A percentile compares a stretch with the other conserved stretches of the same genome.
Conservation (phyloP, 2,113 vertebrate genomes). For the Chinchilla lanigera region DNA sequence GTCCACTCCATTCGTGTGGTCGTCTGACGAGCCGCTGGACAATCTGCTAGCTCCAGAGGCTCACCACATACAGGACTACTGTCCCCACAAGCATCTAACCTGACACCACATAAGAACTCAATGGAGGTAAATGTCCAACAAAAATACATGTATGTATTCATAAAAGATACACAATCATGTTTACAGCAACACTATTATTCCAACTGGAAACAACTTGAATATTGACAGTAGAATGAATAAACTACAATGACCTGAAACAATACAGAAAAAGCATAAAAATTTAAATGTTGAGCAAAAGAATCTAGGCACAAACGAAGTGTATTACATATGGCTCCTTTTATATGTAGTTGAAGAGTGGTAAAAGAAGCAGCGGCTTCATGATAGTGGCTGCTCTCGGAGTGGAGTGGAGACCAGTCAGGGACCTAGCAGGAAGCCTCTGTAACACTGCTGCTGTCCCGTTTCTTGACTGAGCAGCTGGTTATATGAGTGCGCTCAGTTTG, state of each 20-base stretch:
- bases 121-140: not conserved
- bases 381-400: no score
- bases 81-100: not conserved
- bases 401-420: fast-evolving
- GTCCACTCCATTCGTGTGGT: not conserved
- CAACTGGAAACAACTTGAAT: not conserved
- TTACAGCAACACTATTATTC: not conserved
- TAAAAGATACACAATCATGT: not conserved
- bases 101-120: not conserved
- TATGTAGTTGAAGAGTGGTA: not conserved
- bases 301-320: not conserved
- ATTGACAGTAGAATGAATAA: not conserved
- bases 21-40: not conserved
- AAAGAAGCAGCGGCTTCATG: not conserved
- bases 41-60: not conserved
- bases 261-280: not conserved
- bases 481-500: not conserved
- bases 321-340: not conserved
- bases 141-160: not conserved
- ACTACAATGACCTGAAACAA: not conserved
- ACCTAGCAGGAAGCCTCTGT: no score
- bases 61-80: not conserved
- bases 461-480: not conserved
- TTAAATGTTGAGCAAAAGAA: not conserved
- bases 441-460: no score